These are phyloP conservation scores for Drosophila parvula DNA, from an alignment of 1,140 invertebrate species.

Conservation along the genomic window DNA sequence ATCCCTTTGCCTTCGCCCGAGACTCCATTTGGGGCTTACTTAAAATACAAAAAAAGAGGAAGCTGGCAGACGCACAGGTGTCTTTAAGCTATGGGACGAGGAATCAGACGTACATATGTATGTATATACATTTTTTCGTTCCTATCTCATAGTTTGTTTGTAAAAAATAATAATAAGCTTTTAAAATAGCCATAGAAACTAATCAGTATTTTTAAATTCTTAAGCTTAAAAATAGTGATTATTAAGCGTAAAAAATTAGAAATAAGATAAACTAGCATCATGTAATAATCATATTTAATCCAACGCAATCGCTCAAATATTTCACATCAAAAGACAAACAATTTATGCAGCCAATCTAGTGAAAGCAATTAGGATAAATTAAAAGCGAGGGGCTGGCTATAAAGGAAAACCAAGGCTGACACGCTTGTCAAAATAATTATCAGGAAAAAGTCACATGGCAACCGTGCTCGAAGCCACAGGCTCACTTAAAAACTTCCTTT, in stretches of 20 bases:
- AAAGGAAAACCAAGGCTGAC: constrained; percentile 21
- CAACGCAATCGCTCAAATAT: neutral
- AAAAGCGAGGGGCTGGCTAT: constrained; percentile 6
- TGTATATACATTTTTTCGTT: neutral
- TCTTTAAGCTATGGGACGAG: constrained; percentile 22
- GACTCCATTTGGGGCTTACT: constrained; percentile 28
- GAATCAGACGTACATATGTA: constrained; percentile 39
- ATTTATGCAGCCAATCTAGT: constrained; percentile 3
- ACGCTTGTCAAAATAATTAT: constrained; percentile 52
- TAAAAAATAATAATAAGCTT: neutral
- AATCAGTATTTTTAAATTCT: neutral
- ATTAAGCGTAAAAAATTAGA: too few species aligned
- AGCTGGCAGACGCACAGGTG: constrained; percentile 44
- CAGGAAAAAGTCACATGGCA: constrained; percentile 17
- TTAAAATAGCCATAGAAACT: neutral
- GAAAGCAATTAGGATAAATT: neutral
- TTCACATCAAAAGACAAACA: neutral
- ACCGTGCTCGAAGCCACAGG: constrained; percentile 3
- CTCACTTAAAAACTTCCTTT: constrained; percentile 2
- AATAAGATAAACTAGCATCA: neutral
- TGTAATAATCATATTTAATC: neutral
- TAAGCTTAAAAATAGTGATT: neutral
- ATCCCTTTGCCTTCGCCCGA: constrained; percentile 17
- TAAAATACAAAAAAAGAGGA: neutral
- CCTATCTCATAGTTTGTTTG: neutral